Conservation (phyloP, 2,888 invertebrate genomes). For the Lampropteryx suffumata region DNA sequence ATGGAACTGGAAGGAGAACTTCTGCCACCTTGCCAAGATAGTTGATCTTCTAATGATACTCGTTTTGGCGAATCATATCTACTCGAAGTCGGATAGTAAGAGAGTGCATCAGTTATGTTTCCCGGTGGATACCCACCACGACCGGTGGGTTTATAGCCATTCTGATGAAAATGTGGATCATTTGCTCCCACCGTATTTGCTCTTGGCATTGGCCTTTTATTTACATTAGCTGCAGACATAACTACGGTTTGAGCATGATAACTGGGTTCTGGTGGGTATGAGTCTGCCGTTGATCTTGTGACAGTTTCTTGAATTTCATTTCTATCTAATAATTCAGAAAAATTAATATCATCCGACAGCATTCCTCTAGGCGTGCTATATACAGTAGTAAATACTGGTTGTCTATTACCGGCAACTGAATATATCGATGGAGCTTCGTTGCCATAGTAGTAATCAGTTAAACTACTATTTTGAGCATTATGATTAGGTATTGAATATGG, state of each 20-base stretch:
- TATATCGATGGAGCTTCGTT: constrained; percentile 87
- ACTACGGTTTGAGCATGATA: constrained; percentile 83
- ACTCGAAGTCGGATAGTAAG: constrained; percentile 90
- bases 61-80: constrained; percentile 82
- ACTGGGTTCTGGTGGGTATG: constrained; percentile 81
- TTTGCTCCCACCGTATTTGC: constrained; percentile 81
- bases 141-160: constrained; percentile 86
- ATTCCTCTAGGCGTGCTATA: constrained; percentile 87
- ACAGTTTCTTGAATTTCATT: constrained; percentile 73
- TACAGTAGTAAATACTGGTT: constrained; percentile 88
- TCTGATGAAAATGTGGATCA: constrained; percentile 82
- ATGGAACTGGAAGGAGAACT: constrained; percentile 85
- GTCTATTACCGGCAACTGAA: constrained; percentile 88
- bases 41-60: constrained; percentile 83
- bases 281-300: constrained; percentile 59
- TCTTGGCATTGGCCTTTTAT: constrained; percentile 79
- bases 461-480: constrained; percentile 59
- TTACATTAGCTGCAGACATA: constrained; percentile 62
- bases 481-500: constrained; percentile 54
- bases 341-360: constrained; percentile 84
- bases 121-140: constrained; percentile 88
- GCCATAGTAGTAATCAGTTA: constrained; percentile 71
- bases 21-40: constrained; percentile 83
- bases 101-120: constrained; percentile 90
- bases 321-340: constrained; percentile 87